Conservation (phyloP, 2,797 vertebrate species). For the Chaetodon trifasciatus region DNA sequence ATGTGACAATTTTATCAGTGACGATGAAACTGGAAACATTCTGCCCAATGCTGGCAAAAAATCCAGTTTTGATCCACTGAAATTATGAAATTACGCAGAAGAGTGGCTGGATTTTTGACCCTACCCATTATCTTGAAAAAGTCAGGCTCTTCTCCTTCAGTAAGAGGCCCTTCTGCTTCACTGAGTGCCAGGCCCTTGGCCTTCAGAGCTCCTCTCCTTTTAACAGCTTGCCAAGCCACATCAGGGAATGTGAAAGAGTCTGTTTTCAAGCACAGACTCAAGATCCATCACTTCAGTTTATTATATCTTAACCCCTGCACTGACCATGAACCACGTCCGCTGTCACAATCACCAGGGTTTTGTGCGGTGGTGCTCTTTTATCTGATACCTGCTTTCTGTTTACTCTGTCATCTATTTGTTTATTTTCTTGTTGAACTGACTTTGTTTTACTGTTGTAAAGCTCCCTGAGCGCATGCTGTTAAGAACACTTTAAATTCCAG, state of each 20-base stretch:
- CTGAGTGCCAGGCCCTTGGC: conserved; percentile 57
- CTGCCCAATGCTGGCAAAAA: neutral
- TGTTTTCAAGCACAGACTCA: conserved; percentile 63
- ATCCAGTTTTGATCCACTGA: neutral
- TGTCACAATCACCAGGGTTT: conserved; percentile 39
- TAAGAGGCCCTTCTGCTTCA: conserved; percentile 63
- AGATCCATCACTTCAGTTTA: conserved; percentile 56
- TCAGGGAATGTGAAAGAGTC: conserved; percentile 63
- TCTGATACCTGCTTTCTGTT: neutral
- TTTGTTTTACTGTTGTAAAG: conserved; percentile 50
- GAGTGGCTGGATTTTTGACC: conserved; percentile 22
- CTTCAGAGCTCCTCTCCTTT: conserved; percentile 60
- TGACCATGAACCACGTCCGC: conserved; percentile 39
- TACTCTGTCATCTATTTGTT: conserved; percentile 30
- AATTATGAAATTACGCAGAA: conserved; percentile 23
- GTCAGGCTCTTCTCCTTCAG: conserved; percentile 40
- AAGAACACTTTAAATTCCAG: conserved; percentile 42
- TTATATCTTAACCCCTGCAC: conserved; percentile 26
- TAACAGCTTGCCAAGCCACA: conserved; percentile 69
- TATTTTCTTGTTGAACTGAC: conserved; percentile 33
- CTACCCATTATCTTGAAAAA: conserved; percentile 39
- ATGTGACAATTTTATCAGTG: neutral
- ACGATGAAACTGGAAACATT: neutral
- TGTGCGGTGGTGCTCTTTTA: conserved; percentile 7
- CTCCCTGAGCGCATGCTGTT: conserved; percentile 1